Evolutionary conservation across 2,888 invertebrate genomes (phyloP).

Genomic region (Arge pagana): DNA sequence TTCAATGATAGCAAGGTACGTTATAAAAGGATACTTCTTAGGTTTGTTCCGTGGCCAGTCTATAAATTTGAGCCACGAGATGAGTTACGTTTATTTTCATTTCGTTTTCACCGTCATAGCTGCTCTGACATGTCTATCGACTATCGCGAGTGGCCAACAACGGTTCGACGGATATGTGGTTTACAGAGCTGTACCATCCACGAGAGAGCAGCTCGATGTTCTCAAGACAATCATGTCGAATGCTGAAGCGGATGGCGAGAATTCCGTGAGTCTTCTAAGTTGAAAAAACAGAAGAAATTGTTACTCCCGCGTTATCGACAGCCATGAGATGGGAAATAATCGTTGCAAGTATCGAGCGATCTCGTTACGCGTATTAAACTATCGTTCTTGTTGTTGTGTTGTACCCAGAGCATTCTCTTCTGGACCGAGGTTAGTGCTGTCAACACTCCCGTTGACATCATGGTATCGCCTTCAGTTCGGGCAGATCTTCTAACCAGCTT

Average conservation of each 20-base stretch:
- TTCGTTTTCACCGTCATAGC: background rate
- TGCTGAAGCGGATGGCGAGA: background rate
- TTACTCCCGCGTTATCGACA: background rate
- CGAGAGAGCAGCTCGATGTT: slow-evolving; percentile 4
- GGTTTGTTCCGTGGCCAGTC: no score
- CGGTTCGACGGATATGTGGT: slow-evolving; percentile 18
- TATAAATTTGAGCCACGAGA: no score
- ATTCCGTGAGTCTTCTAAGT: background rate
- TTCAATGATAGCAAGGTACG: no score
- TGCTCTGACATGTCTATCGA: background rate
- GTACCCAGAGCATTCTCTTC: no score
- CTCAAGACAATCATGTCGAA: slow-evolving; percentile 8
- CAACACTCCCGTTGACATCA: slow-evolving; percentile 16
- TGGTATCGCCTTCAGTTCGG: slow-evolving; percentile 19
- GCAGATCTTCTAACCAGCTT: slow-evolving; percentile 13
- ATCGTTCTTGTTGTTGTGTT: no score
- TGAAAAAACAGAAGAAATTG: background rate
- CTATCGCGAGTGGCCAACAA: background rate
- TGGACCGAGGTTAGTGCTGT: slow-evolving; percentile 16
- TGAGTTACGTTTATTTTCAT: no score
- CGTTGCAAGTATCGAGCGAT: no score
- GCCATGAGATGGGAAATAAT: background rate
- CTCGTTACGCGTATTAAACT: no score
- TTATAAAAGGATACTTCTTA: no score
- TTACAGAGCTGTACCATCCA: slow-evolving; percentile 13